These are phyloP conservation scores for Lagria hirta DNA, from an alignment of 2,888 invertebrate species.

Conservation along the genomic window DNA sequence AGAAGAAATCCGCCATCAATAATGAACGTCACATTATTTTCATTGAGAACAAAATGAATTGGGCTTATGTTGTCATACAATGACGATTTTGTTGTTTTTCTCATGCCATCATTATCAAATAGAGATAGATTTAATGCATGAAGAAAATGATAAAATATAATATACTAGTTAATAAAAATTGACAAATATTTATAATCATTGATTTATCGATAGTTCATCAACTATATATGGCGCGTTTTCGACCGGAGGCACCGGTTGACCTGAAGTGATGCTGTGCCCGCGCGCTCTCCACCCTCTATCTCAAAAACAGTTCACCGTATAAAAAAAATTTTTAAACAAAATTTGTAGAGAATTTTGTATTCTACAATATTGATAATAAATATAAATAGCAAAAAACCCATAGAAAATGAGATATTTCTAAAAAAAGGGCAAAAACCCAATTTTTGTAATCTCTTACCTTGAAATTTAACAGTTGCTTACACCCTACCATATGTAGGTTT, in stretches of 20 bases:
- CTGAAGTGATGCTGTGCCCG: slow-evolving; percentile 15
- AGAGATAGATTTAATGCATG: slow-evolving; percentile 17
- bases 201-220: slow-evolving; percentile 9
- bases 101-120: slow-evolving; percentile 33
- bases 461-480: slow-evolving; percentile 1
- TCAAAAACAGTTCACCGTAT: no score
- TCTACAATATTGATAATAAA: slow-evolving; percentile 2
- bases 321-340: no score
- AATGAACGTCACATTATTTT: slow-evolving; percentile 21
- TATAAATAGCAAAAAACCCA: slow-evolving; percentile 2
- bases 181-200: slow-evolving; percentile 11
- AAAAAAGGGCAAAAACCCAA: not conserved
- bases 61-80: slow-evolving; percentile 30
- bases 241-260: slow-evolving; percentile 8
- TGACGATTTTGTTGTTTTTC: slow-evolving; percentile 29
- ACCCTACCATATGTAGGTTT: slow-evolving; percentile 5
- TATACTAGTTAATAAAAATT: slow-evolving; percentile 13
- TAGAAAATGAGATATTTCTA: slow-evolving; percentile 1
- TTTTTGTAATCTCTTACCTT: no score
- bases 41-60: slow-evolving; percentile 10
- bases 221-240: slow-evolving; percentile 7
- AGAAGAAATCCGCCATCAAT: slow-evolving; percentile 26
- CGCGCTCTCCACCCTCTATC: slow-evolving; percentile 15
- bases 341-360: no score
- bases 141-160: slow-evolving; percentile 16